Base-by-base conservation (phyloP, 30 jellyfish, hydroid and myxozoan genomes). In the Pseudorhiza aurosa region DNA sequence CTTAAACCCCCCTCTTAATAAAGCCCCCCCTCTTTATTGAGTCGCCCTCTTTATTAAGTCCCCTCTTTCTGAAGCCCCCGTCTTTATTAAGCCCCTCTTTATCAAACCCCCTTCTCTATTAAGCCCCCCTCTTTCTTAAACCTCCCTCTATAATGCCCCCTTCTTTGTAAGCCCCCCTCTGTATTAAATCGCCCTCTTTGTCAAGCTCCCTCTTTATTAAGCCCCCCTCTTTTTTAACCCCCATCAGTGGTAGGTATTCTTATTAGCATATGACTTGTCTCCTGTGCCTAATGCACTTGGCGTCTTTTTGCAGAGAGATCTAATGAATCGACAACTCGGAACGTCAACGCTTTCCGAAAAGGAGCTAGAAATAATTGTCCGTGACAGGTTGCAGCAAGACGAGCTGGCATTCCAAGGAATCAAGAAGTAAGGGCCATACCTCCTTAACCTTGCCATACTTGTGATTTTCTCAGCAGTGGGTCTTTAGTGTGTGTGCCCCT, bases 321-420 rank as follows among this genome's bases (percentile, higher is more conserved):
- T 94, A 59, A 82, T 88, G 94, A 94, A 94, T 47, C 67, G 27
- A 28, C 87, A 72, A 29, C 83, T 94, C 72, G 99, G 99, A 31
- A 87, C 97, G 1, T 64, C 88, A 2, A 81, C 82, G 15, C 77
- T 94, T 21, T 76, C 94, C 8, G 95, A 82, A 67, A 85, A 69
- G 24, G 96, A 87, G 37, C 68, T 94, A 56, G 89, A 73, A 21
- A 94, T 87, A 56, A 88, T 94, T 79, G 97, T 87, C 1, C 82
- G 82, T 36, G 99, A 94, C 59, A 85, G 81, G 53, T 36, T 94
- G 39, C 87, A 83, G 15, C 70, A 65, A 19, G 85, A 84, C 59
- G 97, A 88, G 6, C 50, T 83, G 24, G 96, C 94, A 0, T 62
- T 94, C 72, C 72, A 87, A 15, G 99, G 96, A 17, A 77, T 94